These are phyloP conservation scores for Capricornis sumatraensis DNA, from an alignment of 2,113 vertebrate species.

Conservation along the genomic window DNA sequence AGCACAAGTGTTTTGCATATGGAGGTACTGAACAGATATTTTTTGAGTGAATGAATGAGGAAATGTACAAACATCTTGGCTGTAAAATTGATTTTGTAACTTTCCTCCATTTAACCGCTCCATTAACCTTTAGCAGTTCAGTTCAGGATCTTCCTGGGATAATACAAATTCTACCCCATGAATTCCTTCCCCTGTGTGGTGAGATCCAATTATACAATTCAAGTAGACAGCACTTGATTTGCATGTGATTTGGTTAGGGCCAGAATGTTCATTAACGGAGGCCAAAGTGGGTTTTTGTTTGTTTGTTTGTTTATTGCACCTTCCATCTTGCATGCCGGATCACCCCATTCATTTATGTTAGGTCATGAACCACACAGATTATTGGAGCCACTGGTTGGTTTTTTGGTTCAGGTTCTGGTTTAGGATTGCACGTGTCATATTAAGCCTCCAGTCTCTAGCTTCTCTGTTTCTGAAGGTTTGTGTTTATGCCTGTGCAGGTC, in stretches of 20 bases:
- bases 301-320: background rate
- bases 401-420: background rate
- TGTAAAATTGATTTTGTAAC: conserved; percentile 30
- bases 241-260: background rate
- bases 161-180: background rate
- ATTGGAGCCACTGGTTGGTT: background rate
- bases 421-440: background rate
- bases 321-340: background rate
- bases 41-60: background rate
- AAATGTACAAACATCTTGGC: background rate
- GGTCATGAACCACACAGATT: background rate
- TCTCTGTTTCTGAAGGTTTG: background rate
- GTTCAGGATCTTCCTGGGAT: background rate
- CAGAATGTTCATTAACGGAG: background rate
- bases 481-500: background rate
- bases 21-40: conserved; percentile 19
- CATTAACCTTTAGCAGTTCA: background rate
- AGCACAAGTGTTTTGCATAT: background rate
- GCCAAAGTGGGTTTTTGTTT: background rate
- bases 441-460: background rate
- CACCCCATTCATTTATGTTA: background rate
- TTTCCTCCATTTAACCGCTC: conserved; percentile 14
- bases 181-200: background rate
- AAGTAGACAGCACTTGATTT: background rate
- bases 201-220: background rate